Evolutionary conservation across 2,113 vertebrate species (phyloP).

Genomic region (Motacilla tschutschensis): DNA sequence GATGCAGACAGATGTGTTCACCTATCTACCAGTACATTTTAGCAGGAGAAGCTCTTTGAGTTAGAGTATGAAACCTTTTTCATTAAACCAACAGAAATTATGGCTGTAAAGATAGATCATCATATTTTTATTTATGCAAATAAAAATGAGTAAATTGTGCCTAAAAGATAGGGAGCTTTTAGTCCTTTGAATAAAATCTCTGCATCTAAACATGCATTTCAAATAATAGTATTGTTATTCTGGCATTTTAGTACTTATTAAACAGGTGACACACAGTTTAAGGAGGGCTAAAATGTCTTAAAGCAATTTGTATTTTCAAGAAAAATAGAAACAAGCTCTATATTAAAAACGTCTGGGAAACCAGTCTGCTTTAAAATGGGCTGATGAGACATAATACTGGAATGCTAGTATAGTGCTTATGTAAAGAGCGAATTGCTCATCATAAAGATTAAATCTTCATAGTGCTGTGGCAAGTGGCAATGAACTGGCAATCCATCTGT

Average conservation of each 20-base stretch:
- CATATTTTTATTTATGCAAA: neutral
- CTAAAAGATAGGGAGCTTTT: neutral
- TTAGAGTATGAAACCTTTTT: neutral
- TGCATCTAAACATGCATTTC: neutral
- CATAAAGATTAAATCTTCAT: conserved; percentile 61
- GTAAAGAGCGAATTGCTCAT: conserved; percentile 22
- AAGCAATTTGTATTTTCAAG: neutral
- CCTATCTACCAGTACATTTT: neutral
- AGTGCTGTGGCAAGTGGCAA: conserved; percentile 42
- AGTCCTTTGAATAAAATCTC: neutral
- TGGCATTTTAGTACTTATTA: neutral
- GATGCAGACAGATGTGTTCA: neutral
- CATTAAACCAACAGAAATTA: neutral
- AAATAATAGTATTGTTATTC: neutral
- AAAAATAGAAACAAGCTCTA: neutral
- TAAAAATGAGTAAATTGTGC: neutral
- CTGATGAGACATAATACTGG: conserved; percentile 13
- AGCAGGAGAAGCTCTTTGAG: neutral
- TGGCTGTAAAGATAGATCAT: neutral
- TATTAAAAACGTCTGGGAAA: neutral
- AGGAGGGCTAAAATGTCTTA: neutral
- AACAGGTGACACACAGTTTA: neutral
- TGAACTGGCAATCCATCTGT: conserved; percentile 51
- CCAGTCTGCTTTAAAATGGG: neutral
- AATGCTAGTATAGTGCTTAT: neutral